These are phyloP conservation scores for Chelonoidis abingdonii DNA, from an alignment of 2,113 vertebrate genomes.

Conservation along the genomic window DNA sequence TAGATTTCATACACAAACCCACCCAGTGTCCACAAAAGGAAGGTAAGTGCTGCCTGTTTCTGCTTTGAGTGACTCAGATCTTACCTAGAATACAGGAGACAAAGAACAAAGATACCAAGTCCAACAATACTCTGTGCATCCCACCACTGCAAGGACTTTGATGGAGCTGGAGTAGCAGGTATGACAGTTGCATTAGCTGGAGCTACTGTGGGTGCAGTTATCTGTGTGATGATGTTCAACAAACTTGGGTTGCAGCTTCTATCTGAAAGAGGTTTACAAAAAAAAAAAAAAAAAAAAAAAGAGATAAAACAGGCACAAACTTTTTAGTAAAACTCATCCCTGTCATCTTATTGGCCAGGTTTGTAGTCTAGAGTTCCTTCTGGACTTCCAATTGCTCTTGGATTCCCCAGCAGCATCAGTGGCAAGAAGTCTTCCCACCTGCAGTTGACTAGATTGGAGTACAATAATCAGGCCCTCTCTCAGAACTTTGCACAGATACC, in stretches of 20 bases:
- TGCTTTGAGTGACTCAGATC: not conserved
- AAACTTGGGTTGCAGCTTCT: conserved; percentile 90
- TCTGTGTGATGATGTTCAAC: conserved; percentile 86
- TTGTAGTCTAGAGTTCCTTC: not conserved
- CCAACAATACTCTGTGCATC: conserved; percentile 87
- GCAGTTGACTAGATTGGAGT: not conserved
- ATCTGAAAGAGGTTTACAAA: conserved; percentile 79
- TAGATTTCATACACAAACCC: not conserved
- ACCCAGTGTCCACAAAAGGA: not conserved
- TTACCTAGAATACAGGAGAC: conserved; percentile 95
- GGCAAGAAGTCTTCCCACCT: not conserved
- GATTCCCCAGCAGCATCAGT: not conserved
- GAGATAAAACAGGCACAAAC: not conserved
- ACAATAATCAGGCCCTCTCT: not conserved
- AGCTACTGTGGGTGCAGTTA: conserved; percentile 73
- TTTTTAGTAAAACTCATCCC: not conserved
- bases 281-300: not conserved
- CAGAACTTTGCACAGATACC: not conserved
- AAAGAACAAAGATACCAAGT: conserved; percentile 87
- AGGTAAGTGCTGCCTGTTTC: not conserved
- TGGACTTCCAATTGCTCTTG: not conserved
- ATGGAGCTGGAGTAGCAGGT: conserved; percentile 67
- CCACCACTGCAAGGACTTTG: conserved; percentile 86
- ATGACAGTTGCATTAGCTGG: conserved; percentile 80
- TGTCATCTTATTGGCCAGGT: not conserved